Evolutionary conservation across 2,888 invertebrate genomes (phyloP), one percentile per base, ranked within the genome.

Genomic region (Drosophila anceps): DNA sequence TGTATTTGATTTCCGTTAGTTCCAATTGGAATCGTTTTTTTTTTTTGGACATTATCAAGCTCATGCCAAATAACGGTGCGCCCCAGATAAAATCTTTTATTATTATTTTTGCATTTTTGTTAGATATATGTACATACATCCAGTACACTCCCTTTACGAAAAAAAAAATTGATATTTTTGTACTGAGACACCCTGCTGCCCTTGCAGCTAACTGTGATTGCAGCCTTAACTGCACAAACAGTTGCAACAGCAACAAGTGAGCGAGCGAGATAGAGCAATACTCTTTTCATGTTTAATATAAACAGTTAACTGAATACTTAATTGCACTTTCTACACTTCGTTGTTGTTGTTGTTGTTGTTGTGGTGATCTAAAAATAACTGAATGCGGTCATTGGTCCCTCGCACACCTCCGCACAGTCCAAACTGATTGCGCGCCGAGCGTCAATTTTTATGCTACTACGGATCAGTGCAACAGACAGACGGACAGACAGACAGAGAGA

Each of bases 361-460:
- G 58, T 57, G 63, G 74, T 59, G 48, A 68, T 64, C 90, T 87
- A 87, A 83, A 83, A 81, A 87, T 90, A 87, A 65, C 77, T 75
- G 76, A 90, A 85, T 84, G 86, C 86, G 86, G 90, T 88, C 86
- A 87, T 87, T 87, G 85, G 84, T 70, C 87, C 84, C 74, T 71
- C 84, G 65, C 68, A 69, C 86, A 72, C 64, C 63, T 63, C 41
- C 61, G 54, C 69, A 65, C 64, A 62, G 61, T 31, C 43, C 48
- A 72, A 69, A 66, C 63, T 66, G 79, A 79, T 69, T 73, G 75
- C 81, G 75, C 81, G 71, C 15, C 10, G 69, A 73, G 68, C 54
- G 69, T 61, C 54, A 67, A 74, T 71, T 85, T 79, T 71, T 84
- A 88, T 84, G 88, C 81, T 86, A 73, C 73, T 53, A 55, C 29